Conservation (phyloP, 2,797 vertebrate species). For the Botia kubotai region DNA sequence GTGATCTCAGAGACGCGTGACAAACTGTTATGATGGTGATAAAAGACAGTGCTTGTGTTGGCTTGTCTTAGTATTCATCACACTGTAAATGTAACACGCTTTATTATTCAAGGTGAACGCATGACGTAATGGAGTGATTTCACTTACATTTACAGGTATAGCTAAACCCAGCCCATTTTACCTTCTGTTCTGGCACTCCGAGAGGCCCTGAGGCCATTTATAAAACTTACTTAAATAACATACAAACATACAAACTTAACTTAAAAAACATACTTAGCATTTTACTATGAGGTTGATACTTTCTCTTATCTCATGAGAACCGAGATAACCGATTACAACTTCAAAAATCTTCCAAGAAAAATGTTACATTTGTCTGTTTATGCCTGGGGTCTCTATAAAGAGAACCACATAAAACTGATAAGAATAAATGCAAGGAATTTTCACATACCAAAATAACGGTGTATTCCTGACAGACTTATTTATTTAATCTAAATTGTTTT, state of each 20-base stretch:
- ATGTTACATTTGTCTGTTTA: neutral
- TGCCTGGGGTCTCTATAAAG: too few species aligned
- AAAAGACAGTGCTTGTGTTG: slow-evolving; percentile 8
- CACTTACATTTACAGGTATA: neutral
- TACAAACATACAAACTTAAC: too few species aligned
- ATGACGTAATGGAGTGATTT: slow-evolving; percentile 20
- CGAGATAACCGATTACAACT: neutral
- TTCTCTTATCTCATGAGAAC: neutral
- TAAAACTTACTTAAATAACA: neutral
- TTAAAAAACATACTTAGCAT: neutral
- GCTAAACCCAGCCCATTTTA: neutral
- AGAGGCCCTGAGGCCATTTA: neutral
- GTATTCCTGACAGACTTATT: neutral
- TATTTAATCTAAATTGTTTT: too few species aligned
- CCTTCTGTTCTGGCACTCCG: neutral
- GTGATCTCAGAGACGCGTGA: slow-evolving; percentile 26
- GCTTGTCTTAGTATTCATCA: slow-evolving; percentile 25
- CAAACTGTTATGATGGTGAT: slow-evolving; percentile 24
- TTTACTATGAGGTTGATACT: neutral
- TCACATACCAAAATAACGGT: neutral
- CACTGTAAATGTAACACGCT: slow-evolving; percentile 20
- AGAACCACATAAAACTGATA: neutral
- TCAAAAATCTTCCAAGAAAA: neutral
- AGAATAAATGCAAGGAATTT: neutral
- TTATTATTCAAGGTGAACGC: neutral